phyloP scores from a whole-genome alignment of 2,113 vertebrate species.

The Chrysemys picta region DNA sequence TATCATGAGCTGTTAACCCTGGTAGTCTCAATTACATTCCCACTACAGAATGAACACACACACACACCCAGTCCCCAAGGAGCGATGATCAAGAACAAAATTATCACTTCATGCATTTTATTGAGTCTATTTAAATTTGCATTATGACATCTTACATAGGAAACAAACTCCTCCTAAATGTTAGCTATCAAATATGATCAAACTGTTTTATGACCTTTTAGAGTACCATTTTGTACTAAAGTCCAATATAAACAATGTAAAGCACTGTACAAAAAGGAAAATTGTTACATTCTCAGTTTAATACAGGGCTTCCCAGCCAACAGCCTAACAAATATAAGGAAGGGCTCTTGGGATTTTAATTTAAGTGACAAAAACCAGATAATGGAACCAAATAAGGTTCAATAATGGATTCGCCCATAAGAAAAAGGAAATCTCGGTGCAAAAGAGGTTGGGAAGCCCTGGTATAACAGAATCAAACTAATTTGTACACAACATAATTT shows the following conservation, averaged over 20 bases:
- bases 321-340: constrained; percentile 23
- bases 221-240: constrained; percentile 70
- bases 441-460: constrained; percentile 71
- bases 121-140: constrained; percentile 79
- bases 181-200: constrained; percentile 70
- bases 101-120: constrained; percentile 83
- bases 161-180: constrained; percentile 78
- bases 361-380: constrained; percentile 49
- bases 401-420: not conserved
- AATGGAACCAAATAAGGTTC: constrained; percentile 45
- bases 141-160: constrained; percentile 82
- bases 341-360: not conserved
- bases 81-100: constrained; percentile 78
- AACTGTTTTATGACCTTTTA: constrained; percentile 64
- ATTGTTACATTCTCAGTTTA: constrained; percentile 70
- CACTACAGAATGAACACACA: not conserved
- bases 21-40: not conserved
- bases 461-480: constrained; percentile 49
- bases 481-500: constrained; percentile 52
- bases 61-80: constrained; percentile 29
- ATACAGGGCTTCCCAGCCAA: constrained; percentile 78
- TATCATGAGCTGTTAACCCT: not conserved
- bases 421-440: not conserved
- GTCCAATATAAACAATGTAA: constrained; percentile 71
- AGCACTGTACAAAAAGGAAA: constrained; percentile 65